Evolutionary conservation across 1,140 invertebrate species (phyloP).

Genomic region (Himalopsyche phryganea): DNA sequence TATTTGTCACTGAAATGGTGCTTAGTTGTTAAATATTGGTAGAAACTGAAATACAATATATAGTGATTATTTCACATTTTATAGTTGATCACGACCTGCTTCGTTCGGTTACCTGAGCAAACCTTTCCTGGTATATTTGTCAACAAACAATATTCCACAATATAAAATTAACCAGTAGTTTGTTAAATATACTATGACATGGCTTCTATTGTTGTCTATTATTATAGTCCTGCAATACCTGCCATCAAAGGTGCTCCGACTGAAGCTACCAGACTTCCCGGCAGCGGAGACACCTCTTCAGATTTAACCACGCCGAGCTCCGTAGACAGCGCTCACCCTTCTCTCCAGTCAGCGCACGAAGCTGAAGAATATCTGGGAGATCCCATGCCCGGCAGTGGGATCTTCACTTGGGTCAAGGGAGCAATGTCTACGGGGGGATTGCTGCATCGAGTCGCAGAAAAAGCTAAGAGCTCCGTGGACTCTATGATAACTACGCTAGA

Average conservation of each 20-base stretch:
- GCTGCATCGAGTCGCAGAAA: constrained; percentile 57
- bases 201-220: too few species aligned
- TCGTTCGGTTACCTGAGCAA: too few species aligned
- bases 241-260: constrained; percentile 53
- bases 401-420: constrained; percentile 58
- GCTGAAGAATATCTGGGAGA: constrained; percentile 40
- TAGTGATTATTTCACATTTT: too few species aligned
- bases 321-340: constrained; percentile 34
- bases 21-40: too few species aligned
- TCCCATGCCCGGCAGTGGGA: constrained; percentile 50
- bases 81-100: too few species aligned
- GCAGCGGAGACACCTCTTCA: constrained; percentile 43
- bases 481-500: constrained; percentile 85
- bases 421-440: constrained; percentile 52
- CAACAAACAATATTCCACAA: too few species aligned
- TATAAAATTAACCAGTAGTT: too few species aligned
- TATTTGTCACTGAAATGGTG: too few species aligned
- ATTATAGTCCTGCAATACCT: constrained; percentile 58
- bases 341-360: constrained; percentile 28
- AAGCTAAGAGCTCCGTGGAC: constrained; percentile 79
- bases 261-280: constrained; percentile 43
- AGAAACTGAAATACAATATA: too few species aligned
- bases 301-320: constrained; percentile 38
- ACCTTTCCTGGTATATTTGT: too few species aligned
- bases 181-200: too few species aligned